phyloP scores from a whole-genome alignment of 1,140 invertebrate genomes.

The Thaumetopoea pityocampa region DNA sequence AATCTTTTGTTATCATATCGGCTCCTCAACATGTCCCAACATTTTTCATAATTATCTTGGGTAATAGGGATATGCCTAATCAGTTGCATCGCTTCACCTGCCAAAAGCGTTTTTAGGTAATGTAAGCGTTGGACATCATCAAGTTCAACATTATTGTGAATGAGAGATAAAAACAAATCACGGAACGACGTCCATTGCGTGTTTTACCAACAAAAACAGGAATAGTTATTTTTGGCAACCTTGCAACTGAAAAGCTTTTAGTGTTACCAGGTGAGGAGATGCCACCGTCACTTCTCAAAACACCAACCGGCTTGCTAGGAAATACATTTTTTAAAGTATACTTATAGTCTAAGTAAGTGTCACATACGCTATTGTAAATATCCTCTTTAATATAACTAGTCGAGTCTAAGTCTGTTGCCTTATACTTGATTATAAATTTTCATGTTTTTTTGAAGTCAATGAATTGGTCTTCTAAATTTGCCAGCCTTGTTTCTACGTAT shows the following conservation, averaged over 20 bases:
- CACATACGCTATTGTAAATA: not conserved
- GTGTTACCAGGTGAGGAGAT: not conserved
- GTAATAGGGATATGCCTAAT: conserved; percentile 20
- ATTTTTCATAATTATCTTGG: conserved; percentile 20
- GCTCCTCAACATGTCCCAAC: conserved; percentile 18
- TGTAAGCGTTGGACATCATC: conserved; percentile 23
- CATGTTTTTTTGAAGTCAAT: not conserved
- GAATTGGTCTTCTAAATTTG: conserved; percentile 2
- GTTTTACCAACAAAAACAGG: conserved; percentile 6
- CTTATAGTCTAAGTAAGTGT: not conserved
- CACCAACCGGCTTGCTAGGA: too few relatives aligned
- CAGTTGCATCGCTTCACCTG: conserved; percentile 22
- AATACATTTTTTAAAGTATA: not conserved
- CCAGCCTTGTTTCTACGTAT: not conserved
- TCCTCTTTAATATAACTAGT: not conserved
- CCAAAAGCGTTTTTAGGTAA: conserved; percentile 17
- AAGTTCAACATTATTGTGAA: conserved; percentile 16
- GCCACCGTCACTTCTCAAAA: not conserved
- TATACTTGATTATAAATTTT: not conserved
- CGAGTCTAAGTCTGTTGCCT: not conserved
- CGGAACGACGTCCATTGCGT: conserved; percentile 17
- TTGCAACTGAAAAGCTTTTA: not conserved
- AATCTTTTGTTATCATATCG: conserved; percentile 21
- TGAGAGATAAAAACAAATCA: conserved; percentile 20
- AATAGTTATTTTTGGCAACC: conserved; percentile 6